These are phyloP conservation scores for Spilogale gracilis DNA, from an alignment of 2,113 vertebrate species.

Conservation along the genomic window DNA sequence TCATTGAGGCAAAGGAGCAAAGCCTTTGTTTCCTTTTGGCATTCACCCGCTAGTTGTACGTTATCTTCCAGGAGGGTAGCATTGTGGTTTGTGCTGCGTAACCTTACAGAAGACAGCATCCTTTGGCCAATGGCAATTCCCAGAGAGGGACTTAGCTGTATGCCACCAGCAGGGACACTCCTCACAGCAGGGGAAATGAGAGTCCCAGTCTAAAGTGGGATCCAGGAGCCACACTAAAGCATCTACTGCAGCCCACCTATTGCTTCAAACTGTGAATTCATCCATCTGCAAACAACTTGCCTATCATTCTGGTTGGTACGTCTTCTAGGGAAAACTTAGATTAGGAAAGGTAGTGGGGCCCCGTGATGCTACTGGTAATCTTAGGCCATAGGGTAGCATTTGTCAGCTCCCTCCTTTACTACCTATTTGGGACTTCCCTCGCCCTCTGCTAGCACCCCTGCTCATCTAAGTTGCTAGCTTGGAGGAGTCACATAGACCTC, in stretches of 20 bases:
- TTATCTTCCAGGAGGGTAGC: not conserved
- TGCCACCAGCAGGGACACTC: not conserved
- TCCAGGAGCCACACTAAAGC: not conserved
- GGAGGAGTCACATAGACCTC: not conserved
- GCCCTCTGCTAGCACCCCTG: not conserved
- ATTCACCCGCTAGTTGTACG: not conserved
- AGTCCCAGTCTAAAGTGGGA: not conserved
- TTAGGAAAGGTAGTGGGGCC: not conserved
- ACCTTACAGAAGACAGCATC: not conserved
- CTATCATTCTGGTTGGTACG: not conserved
- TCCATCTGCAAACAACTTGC: not conserved
- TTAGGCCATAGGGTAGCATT: not conserved
- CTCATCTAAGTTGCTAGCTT: not conserved
- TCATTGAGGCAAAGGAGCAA: not conserved
- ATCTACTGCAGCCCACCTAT: not conserved
- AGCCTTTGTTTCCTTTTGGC: not conserved
- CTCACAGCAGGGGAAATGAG: not conserved
- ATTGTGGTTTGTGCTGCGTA: not conserved
- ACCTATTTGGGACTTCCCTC: not conserved
- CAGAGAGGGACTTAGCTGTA: not conserved
- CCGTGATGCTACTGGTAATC: not conserved
- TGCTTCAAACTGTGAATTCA: not conserved
- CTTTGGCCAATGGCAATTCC: not conserved
- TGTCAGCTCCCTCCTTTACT: not conserved
- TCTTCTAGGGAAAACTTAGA: not conserved